Conservation (phyloP, 2,797 vertebrate species). For the Peromyscus aztecus region DNA sequence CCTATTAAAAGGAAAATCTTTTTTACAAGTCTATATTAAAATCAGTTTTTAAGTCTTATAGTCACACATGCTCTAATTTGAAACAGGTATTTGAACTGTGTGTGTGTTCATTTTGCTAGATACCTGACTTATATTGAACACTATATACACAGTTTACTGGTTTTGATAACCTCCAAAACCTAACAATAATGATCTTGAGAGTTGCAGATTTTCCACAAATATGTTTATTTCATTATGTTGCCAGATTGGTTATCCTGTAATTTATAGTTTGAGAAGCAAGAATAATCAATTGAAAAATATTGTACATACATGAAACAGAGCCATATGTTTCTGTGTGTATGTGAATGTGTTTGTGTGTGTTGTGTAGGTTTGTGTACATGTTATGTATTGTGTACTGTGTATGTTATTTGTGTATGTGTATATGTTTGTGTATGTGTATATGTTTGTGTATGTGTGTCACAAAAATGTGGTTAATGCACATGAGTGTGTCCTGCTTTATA, state of each 20-base stretch:
- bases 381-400: background rate
- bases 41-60: background rate
- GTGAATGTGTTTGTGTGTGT: background rate
- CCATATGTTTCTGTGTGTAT: background rate
- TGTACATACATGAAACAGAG: too few relatives aligned
- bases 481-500: background rate
- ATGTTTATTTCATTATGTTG: constrained; percentile 5
- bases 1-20: background rate
- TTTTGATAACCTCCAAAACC: background rate
- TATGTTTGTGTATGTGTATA: background rate
- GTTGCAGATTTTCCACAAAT: background rate
- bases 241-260: background rate
- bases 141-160: background rate
- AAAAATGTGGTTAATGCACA: background rate
- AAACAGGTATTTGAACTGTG: background rate
- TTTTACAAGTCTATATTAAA: background rate
- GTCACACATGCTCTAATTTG: background rate
- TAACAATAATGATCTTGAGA: background rate
- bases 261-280: constrained; percentile 9
- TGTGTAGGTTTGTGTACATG: background rate
- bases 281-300: background rate
- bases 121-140: constrained; percentile 12
- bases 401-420: background rate
- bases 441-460: background rate
- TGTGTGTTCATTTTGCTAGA: background rate